Base-by-base conservation (phyloP, 2,797 vertebrate species). In the Vireo griseus region DNA sequence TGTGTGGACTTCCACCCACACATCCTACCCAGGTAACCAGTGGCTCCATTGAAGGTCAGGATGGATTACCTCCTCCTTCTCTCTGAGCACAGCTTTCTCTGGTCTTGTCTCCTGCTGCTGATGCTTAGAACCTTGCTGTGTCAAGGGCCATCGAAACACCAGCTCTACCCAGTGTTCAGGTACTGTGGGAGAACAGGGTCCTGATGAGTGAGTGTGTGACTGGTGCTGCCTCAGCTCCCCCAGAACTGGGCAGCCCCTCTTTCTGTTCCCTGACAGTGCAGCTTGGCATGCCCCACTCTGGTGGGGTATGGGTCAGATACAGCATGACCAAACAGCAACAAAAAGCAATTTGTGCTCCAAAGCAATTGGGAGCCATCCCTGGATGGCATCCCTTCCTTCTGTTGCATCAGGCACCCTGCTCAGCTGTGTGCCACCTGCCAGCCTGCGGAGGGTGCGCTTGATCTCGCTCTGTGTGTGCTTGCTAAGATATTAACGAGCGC, bases 21-120 rank as follows among this genome's bases (percentile, higher is more conserved):
- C 37, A 50, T 16, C 17, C 58, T 29, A 40, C 18, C 15, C 42
- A 10, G 19, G 11, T 33, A 39, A 42, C 2, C 2, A 11, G 3
- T 5, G 12, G 39, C 31, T 90, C 29, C 8, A 20, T 1, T 45
- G 74, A 73, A 59, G 17, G 11, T 29, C 29, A 51, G 57, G 20
- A 24, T 16, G 48, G 26, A 40, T 8, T 1, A 4, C 0, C 0
- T 47, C 0, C 1, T 44, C 0, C 4, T 47, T 19, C 1, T 0
- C 0, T 24, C 8, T 4, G 0, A 52, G 18, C 5, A 3, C 1
- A 2, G 0, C 2, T 31, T 63, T 59, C 1, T 42, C 4, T 2
- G 68, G 39, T 4, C 3, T 8, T 21, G 11, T 22, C 5, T 73
- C 5, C 13, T 89, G 21, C 15, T 44, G 45, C 4, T 74, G 2